phyloP scores from a whole-genome alignment of 2,888 invertebrate genomes.

The Campopleginae sp. region DNA sequence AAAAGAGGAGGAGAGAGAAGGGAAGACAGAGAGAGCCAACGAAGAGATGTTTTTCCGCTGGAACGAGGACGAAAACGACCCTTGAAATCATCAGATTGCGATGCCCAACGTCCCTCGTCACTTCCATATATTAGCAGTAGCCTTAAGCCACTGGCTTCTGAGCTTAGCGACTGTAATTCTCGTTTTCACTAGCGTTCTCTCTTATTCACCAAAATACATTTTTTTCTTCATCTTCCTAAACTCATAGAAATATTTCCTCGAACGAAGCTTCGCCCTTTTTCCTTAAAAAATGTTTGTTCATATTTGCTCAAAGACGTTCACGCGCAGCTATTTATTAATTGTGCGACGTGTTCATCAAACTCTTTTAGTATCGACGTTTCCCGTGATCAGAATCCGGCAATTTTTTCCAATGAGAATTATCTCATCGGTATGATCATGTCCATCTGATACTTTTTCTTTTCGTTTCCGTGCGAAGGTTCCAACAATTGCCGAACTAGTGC shows the following conservation, averaged over 20 bases:
- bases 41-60: conserved; percentile 53
- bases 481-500: too few relatives aligned
- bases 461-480: too few relatives aligned
- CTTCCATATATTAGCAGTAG: conserved; percentile 73
- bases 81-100: conserved; percentile 66
- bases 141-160: conserved; percentile 72
- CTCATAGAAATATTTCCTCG: background rate
- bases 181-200: background rate
- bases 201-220: conserved; percentile 31
- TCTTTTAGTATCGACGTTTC: background rate
- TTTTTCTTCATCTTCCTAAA: conserved; percentile 1
- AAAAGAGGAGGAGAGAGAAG: background rate
- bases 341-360: background rate
- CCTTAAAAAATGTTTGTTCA: background rate
- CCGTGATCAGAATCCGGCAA: background rate
- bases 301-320: background rate
- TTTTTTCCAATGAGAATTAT: too few relatives aligned
- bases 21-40: background rate
- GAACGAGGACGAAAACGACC: conserved; percentile 43
- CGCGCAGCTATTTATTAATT: background rate
- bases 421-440: too few relatives aligned
- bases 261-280: background rate
- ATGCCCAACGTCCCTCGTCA: conserved; percentile 60
- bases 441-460: too few relatives aligned
- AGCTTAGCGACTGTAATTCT: conserved; percentile 79